These are phyloP conservation scores for Morone chrysops DNA, from an alignment of 2,113 vertebrate genomes.

Conservation along the genomic window DNA sequence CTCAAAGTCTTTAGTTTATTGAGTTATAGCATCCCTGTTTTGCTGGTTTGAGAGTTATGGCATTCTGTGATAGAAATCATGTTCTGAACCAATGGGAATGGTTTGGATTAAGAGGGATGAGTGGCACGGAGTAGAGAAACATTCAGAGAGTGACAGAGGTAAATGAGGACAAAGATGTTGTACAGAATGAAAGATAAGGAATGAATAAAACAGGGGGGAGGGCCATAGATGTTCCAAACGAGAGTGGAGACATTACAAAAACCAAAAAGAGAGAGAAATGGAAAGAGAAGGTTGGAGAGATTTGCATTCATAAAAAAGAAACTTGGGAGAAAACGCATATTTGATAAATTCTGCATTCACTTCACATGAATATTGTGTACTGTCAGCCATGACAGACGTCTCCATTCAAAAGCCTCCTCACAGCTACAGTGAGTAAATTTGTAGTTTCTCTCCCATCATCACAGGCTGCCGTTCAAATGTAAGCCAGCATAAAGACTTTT, in stretches of 20 bases:
- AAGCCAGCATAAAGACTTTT: too few relatives aligned
- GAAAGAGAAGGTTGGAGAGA: not conserved
- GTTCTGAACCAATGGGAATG: too few relatives aligned
- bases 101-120: too few relatives aligned
- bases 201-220: too few relatives aligned
- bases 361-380: not conserved
- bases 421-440: not conserved
- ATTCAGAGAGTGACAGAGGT: too few relatives aligned
- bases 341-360: conserved; percentile 1
- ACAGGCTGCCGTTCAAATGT: conserved; percentile 7
- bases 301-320: not conserved
- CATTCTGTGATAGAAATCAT: too few relatives aligned
- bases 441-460: not conserved
- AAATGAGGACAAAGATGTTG: not conserved
- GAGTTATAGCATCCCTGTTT: too few relatives aligned
- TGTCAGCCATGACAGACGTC: conserved; percentile 1
- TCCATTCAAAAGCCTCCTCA: not conserved
- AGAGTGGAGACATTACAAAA: not conserved
- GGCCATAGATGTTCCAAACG: not conserved
- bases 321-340: not conserved
- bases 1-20: too few relatives aligned
- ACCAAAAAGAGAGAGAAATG: not conserved
- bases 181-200: too few relatives aligned
- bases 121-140: too few relatives aligned
- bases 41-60: too few relatives aligned